phyloP scores from a whole-genome alignment of 2,797 vertebrate species.

The Agapornis canus region DNA sequence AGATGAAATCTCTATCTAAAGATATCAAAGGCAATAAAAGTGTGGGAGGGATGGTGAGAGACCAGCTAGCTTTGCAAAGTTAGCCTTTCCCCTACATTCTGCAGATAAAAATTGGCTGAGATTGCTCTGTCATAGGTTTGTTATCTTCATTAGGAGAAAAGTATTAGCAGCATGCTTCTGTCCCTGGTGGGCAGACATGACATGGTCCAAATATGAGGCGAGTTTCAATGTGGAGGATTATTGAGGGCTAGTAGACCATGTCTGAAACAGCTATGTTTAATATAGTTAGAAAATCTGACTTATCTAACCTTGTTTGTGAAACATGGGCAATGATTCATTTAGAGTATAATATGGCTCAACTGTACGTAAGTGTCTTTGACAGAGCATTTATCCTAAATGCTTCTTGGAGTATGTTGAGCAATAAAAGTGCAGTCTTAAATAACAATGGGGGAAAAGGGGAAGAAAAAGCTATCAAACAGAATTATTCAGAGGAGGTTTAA shows the following conservation, averaged over 20 bases:
- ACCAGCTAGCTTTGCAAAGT: background rate
- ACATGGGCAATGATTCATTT: background rate
- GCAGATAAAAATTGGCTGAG: background rate
- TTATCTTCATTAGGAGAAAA: conserved; percentile 32
- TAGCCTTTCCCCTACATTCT: conserved; percentile 18
- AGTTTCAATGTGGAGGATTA: conserved; percentile 31
- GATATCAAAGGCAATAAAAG: background rate
- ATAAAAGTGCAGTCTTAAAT: conserved; percentile 38
- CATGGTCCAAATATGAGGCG: conserved; percentile 8
- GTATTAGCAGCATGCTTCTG: conserved; percentile 37
- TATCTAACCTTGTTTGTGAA: conserved; percentile 44
- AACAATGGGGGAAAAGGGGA: background rate
- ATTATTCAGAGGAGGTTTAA: background rate
- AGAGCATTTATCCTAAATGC: conserved; percentile 46
- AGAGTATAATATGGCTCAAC: conserved; percentile 25
- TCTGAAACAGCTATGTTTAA: conserved; percentile 39
- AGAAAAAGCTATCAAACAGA: conserved; percentile 15
- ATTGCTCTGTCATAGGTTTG: background rate
- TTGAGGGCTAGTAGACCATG: background rate
- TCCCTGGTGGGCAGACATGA: conserved; percentile 20
- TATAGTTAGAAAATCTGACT: conserved; percentile 47
- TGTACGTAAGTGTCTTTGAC: conserved; percentile 51
- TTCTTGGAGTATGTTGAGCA: conserved; percentile 40
- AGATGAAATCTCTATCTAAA: background rate
- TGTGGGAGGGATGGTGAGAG: background rate